Percentiles rank a stretch among this genome's conserved stretches.
phyloP scores from a whole-genome alignment of 2,797 vertebrate species.

The Leucoraja ocellata region DNA sequence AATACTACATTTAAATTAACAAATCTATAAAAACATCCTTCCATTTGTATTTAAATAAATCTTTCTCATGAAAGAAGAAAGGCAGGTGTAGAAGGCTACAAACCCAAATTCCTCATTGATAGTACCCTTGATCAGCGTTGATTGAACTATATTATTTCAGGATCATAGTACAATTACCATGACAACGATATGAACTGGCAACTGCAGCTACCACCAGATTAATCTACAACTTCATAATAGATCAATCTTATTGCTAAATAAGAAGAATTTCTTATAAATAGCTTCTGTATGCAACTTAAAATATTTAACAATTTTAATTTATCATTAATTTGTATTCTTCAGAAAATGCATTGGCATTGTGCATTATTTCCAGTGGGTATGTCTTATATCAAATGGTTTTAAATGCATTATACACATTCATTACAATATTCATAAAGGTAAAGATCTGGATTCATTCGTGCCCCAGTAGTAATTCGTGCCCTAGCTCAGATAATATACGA shows the following conservation, averaged over 20 bases:
- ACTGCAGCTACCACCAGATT: slow-evolving; percentile 68
- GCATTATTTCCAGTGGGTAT: not conserved
- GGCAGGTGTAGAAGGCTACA: slow-evolving; percentile 35
- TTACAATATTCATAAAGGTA: not conserved
- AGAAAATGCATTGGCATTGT: not conserved
- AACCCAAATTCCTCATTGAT: slow-evolving; percentile 41
- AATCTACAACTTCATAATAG: slow-evolving; percentile 61
- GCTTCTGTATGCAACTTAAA: not conserved
- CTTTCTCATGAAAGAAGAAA: not conserved
- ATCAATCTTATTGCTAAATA: slow-evolving; percentile 43
- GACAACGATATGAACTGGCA: slow-evolving; percentile 94
- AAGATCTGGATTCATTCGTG: not conserved
- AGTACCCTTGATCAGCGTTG: slow-evolving; percentile 55
- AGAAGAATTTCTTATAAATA: slow-evolving; percentile 43
- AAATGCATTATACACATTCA: slow-evolving; percentile 22
- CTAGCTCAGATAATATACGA: not conserved
- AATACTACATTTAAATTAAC: not conserved
- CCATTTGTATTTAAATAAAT: not conserved
- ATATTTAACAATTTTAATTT: slow-evolving; percentile 40
- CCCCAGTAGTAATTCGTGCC: not conserved
- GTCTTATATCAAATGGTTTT: slow-evolving; percentile 12
- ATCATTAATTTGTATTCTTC: not conserved
- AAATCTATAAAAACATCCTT: not conserved
- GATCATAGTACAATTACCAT: slow-evolving; percentile 93
- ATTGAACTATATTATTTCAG: slow-evolving; percentile 76